Conservation (phyloP, 2,113 vertebrate species). For the Hypocryptadius cinnamomeus region DNA sequence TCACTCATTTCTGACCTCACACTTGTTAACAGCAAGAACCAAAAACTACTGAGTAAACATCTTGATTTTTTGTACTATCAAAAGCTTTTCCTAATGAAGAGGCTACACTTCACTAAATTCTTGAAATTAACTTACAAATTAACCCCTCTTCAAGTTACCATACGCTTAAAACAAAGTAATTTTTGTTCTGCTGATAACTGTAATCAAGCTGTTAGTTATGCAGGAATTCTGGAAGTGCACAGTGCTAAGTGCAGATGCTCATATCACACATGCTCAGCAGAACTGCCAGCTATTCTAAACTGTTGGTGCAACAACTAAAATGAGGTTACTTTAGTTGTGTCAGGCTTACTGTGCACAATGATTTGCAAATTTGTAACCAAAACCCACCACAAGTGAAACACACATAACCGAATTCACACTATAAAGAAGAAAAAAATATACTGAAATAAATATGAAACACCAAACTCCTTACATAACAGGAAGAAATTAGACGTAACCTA, state of each 20-base stretch:
- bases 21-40: background rate
- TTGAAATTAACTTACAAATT: background rate
- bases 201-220: background rate
- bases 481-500: background rate
- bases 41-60: background rate
- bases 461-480: background rate
- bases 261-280: background rate
- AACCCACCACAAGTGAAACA: background rate
- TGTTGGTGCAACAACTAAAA: background rate
- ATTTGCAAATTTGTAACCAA: background rate
- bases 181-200: background rate
- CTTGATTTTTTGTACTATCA: background rate
- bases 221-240: background rate
- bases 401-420: rapidly evolving
- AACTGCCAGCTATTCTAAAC: background rate
- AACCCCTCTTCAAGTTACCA: background rate
- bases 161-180: background rate
- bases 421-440: rapidly evolving
- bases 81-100: background rate
- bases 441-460: background rate
- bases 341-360: rapidly evolving
- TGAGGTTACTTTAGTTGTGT: rapidly evolving
- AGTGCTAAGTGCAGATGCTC: background rate
- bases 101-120: background rate
- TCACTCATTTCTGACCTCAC: background rate